These are phyloP conservation scores for Drosophila hydei DNA, from an alignment of 1,140 invertebrate species.

Conservation along the genomic window DNA sequence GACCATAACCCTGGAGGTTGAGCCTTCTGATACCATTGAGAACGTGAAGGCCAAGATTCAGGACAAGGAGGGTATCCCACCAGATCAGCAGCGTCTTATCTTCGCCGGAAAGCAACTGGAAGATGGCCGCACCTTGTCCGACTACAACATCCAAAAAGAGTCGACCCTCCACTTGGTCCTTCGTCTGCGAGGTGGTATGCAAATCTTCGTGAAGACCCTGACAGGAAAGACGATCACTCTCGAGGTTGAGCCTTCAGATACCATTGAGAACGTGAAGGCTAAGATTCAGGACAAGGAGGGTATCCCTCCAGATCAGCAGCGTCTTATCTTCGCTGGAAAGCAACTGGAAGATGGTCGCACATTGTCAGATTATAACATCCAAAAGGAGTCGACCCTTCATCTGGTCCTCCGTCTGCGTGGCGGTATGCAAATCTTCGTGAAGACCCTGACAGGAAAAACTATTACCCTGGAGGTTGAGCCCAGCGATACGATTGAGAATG, in stretches of 20 bases:
- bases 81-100: conserved; percentile 90
- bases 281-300: conserved; percentile 91
- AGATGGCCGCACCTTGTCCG: conserved; percentile 91
- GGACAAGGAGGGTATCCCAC: conserved; percentile 90
- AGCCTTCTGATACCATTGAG: conserved; percentile 92
- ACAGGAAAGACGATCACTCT: conserved; percentile 94
- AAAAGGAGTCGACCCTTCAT: conserved; percentile 96
- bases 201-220: conserved; percentile 89
- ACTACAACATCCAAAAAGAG: conserved; percentile 95
- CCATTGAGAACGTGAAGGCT: conserved; percentile 93
- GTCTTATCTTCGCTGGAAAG: conserved; percentile 88
- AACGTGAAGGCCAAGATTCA: conserved; percentile 93
- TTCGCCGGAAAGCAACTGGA: conserved; percentile 92
- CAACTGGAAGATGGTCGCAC: conserved; percentile 90
- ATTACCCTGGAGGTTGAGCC: conserved; percentile 93
- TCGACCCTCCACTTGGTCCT: conserved; percentile 95
- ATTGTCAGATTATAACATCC: conserved; percentile 92
- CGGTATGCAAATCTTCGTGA: conserved; percentile 93
- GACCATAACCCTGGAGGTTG: conserved; percentile 92
- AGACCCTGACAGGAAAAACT: conserved; percentile 93
- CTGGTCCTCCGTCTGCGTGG: conserved; percentile 92
- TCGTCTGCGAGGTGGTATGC: conserved; percentile 95
- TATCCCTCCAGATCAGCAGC: conserved; percentile 90
- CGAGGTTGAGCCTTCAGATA: conserved; percentile 91
- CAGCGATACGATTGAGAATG: conserved; percentile 93